Conservation (phyloP, 2,888 invertebrate genomes). For the Eristalis tenax region DNA sequence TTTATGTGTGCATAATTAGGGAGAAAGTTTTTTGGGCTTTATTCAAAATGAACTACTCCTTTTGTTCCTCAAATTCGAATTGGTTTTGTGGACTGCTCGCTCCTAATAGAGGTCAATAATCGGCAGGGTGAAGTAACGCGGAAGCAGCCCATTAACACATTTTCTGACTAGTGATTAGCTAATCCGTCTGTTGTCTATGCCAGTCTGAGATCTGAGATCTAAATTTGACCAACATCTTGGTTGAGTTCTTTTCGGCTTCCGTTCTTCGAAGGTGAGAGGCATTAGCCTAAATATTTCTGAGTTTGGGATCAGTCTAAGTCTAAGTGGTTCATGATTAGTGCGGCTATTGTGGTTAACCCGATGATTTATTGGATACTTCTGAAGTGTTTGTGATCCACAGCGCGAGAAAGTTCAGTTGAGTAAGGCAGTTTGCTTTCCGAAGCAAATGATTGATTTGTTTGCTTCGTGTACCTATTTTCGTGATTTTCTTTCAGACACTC, state of each 20-base stretch:
- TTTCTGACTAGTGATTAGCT: conserved; percentile 4
- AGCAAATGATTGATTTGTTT: not conserved
- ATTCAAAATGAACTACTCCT: conserved; percentile 1
- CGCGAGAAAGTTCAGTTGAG: not conserved
- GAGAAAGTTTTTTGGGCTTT: conserved; percentile 50
- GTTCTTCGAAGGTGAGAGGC: not conserved
- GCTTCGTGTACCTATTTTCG: not conserved
- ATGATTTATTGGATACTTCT: no score
- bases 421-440: not conserved
- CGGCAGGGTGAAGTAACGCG: conserved; percentile 40
- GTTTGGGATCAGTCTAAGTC: not conserved
- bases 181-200: not conserved
- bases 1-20: conserved; percentile 46
- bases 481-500: not conserved
- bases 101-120: conserved; percentile 48
- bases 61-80: conserved; percentile 10
- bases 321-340: not conserved
- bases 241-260: not conserved
- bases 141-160: conserved; percentile 42
- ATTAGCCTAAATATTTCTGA: not conserved
- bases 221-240: not conserved
- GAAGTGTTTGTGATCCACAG: no score
- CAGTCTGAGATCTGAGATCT: not conserved
- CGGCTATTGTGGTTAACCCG: no score
- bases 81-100: conserved; percentile 27